Percentiles rank a stretch among this genome's conserved stretches.
These are phyloP conservation scores for Rhegmatorhina hoffmannsi DNA, from an alignment of 2,113 vertebrate species.

Conservation along the genomic window DNA sequence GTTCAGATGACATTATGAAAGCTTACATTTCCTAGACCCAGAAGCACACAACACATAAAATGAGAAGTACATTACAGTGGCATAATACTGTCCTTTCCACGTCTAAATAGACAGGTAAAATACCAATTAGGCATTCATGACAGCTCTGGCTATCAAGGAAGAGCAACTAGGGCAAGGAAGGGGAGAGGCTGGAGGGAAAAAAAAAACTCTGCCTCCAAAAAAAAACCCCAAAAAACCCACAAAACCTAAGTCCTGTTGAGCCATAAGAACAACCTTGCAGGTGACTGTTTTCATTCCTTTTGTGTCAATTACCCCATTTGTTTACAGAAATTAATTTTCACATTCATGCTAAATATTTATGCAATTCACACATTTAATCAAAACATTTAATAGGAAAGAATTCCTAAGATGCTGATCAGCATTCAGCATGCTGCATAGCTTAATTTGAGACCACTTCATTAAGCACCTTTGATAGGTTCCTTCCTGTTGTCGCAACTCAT, in stretches of 20 bases:
- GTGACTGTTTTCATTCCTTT: background rate
- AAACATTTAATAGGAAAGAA: background rate
- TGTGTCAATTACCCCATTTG: background rate
- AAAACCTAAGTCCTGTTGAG: background rate
- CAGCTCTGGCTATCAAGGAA: background rate
- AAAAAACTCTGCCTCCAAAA: background rate
- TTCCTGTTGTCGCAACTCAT: background rate
- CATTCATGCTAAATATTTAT: background rate
- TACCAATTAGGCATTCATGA: background rate
- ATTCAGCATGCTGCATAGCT: background rate
- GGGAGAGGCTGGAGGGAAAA: rapidly evolving
- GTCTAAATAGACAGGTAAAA: background rate
- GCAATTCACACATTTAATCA: background rate
- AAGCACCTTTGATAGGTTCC: background rate
- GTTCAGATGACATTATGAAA: background rate
- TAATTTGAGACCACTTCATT: constrained; percentile 13
- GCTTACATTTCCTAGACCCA: background rate
- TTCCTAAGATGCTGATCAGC: background rate
- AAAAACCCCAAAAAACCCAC: background rate
- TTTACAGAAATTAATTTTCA: background rate
- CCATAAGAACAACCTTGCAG: background rate
- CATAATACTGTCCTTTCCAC: background rate
- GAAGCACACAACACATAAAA: background rate
- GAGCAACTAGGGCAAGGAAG: background rate
- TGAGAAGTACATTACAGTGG: background rate